Base-by-base conservation (phyloP, 2,888 invertebrate genomes). In the Nowickia ferox region DNA sequence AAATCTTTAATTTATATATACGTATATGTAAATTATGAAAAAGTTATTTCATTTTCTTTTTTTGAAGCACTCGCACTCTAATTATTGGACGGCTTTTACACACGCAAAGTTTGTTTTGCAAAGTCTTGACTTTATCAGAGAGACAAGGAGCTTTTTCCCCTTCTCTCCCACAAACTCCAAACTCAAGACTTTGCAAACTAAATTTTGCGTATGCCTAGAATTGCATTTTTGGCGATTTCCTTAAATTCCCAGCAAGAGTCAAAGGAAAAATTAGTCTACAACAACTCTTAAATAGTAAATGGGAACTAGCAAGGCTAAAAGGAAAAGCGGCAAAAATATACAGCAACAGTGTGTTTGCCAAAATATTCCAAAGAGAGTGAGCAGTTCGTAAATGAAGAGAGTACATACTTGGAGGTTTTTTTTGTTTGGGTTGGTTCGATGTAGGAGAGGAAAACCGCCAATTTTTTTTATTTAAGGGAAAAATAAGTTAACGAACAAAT, bases 281-380 rank as follows among this genome's bases (percentile, higher is more conserved):
- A 22, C 19, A 69, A 57, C 19, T 63, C 57, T 65, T 42, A 46
- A 46, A 53, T 22, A 30, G 30, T 30, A 59, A 72, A 68, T 38
- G 38, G 61, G 30, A 81, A 75, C 40, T 75, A 66, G 77, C 66
- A 77, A 83, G 72, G 42, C 40, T 59, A 55, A 48, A 75, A 83
- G 71, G 71, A 84, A 84, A 78, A 84, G 84, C 84, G 76, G 80
- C 84, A 84, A 84, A 82, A 71, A 72, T 80, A 51, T 80, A 75
- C 57, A 85, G 84, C 84, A 85, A 85, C 84, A 85, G 84, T 85
- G 77, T 85, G 84, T 85, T 85, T 81, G 63, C 59, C 59, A 44
- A 38, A 57, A 59, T 11, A 17, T 13, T 17, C 69, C 66, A 53
- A 53, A 72, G 65, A 72, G 83, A 72, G 81, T 61, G 38, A 46